Percentiles rank a stretch among this genome's conserved stretches.
Conservation (phyloP, 2,113 vertebrate genomes). For the Garra rufa region DNA sequence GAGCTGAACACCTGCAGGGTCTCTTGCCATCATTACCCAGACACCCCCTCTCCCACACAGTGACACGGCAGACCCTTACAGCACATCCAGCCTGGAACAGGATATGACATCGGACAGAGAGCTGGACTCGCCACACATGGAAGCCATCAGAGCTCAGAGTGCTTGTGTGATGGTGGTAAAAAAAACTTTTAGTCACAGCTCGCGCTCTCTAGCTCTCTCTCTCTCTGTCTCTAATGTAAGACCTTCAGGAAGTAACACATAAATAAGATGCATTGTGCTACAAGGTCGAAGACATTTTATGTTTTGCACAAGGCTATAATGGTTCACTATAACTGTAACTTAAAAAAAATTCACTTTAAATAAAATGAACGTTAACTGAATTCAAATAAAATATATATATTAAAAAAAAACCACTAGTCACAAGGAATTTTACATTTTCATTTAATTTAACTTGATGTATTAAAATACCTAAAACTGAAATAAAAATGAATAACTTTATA, state of each 20-base stretch:
- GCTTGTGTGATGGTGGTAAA: slow-evolving; percentile 78
- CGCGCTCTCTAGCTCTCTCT: slow-evolving; percentile 5
- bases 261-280: slow-evolving; percentile 8
- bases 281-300: not conserved
- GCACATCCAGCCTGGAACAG: slow-evolving; percentile 76
- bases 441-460: no score
- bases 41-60: slow-evolving; percentile 31
- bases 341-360: no score
- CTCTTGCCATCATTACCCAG: slow-evolving; percentile 49
- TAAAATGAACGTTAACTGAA: no score
- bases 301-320: no score
- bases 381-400: no score
- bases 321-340: no score
- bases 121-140: slow-evolving; percentile 84
- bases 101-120: slow-evolving; percentile 90
- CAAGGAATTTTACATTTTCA: no score
- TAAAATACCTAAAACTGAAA: no score
- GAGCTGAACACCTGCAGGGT: slow-evolving; percentile 46
- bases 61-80: slow-evolving; percentile 53
- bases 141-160: slow-evolving; percentile 79
- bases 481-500: no score
- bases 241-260: slow-evolving; percentile 42
- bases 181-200: slow-evolving; percentile 80
- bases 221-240: slow-evolving; percentile 25
- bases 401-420: no score